Evolutionary conservation across 1,140 invertebrate genomes (phyloP), one percentile per base, ranked within the genome.

Genomic region (Saccostrea glomerata): DNA sequence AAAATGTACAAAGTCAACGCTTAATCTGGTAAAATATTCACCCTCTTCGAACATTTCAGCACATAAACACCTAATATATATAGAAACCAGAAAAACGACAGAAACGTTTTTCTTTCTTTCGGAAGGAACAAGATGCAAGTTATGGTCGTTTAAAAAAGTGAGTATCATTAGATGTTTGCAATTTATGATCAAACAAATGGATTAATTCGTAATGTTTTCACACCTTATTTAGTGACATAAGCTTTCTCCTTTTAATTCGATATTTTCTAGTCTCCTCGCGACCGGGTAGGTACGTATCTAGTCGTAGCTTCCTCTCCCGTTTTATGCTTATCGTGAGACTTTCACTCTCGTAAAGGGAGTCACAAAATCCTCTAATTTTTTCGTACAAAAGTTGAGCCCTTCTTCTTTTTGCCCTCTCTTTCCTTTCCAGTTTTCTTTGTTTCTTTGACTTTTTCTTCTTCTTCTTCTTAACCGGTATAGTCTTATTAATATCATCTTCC

Each of bases 251-350:
- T 30, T 77, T 77, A 12, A 77, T 30, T 77, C 30, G 23, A 13
- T 77, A 30, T 12, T 77, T 30, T 12, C 40, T 84, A 13, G 12
- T 56, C 40, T 84, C 55, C 20, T n/a, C 5, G 9, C 40, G 55
- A 25, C 55, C 40, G n/a, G 55, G 55, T 54, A 84, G 17, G 20
- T 54, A 54, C 23, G n/a, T 54, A 84, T 55, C 55, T 54, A 84
- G 40, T 54, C 40, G 23, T 6, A 84, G 36, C 25, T 55, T 84
- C 20, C 82, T 55, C 55, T 84, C 55, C 20, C 55, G 20, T 54
- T 55, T 54, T 55, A 84, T 84, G 40, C 23, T n/a, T 56, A 84
- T 84, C 13, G 83, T 84, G 20, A 56, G 56, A 84, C 47, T 25
- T 84, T 84, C 47, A 4, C 47, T 56, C n/a, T 55, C 54, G 13